Conservation (phyloP, 2,113 vertebrate genomes). For the Oceanodroma tethys region DNA sequence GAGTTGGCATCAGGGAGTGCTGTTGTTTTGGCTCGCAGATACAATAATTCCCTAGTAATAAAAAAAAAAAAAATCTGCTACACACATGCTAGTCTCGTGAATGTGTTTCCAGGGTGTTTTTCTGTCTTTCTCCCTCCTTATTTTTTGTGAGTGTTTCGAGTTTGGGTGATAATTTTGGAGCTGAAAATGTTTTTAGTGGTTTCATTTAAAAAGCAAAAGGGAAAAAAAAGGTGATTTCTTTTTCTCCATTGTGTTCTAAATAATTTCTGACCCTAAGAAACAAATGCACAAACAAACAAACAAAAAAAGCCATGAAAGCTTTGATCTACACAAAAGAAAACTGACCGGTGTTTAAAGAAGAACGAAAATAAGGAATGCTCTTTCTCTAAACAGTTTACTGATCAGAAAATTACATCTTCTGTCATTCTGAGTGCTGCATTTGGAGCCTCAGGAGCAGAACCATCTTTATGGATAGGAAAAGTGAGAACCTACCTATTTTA, state of each 20-base stretch:
- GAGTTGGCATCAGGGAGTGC: slow-evolving; percentile 44
- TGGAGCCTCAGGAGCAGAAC: not conserved
- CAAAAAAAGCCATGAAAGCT: not conserved
- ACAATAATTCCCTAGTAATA: slow-evolving; percentile 38
- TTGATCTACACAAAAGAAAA: slow-evolving; percentile 22
- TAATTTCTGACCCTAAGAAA: slow-evolving; percentile 38
- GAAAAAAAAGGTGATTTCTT: not conserved
- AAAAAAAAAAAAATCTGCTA: not conserved
- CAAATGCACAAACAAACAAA: not conserved
- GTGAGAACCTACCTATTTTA: not conserved
- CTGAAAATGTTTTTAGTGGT: not conserved
- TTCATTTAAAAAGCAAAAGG: not conserved
- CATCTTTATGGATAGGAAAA: not conserved
- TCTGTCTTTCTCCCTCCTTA: no score
- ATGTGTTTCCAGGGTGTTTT: not conserved
- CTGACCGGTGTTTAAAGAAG: slow-evolving; percentile 5
- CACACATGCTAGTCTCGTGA: not conserved
- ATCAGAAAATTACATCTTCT: slow-evolving; percentile 25
- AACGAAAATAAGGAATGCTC: not conserved
- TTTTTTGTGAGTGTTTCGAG: not conserved
- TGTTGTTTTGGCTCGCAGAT: slow-evolving; percentile 62
- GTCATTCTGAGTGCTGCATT: not conserved
- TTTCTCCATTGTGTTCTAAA: not conserved
- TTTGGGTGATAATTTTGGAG: not conserved
- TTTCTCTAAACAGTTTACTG: not conserved